phyloP scores from a whole-genome alignment of 2,888 invertebrate genomes.

The Orchesella flavescens region DNA sequence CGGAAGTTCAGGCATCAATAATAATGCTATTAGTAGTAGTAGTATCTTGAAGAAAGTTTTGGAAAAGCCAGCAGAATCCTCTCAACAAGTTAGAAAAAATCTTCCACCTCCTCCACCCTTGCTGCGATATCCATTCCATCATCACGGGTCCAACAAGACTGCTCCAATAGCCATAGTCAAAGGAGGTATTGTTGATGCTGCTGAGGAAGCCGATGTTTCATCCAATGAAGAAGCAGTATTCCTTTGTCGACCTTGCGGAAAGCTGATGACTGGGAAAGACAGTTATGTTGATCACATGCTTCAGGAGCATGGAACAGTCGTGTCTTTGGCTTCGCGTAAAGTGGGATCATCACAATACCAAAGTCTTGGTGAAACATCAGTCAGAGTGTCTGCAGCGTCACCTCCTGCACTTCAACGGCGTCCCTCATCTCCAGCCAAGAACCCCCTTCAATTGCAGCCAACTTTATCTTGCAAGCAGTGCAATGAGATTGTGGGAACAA shows the following conservation, averaged over 20 bases:
- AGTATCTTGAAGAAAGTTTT: slow-evolving; percentile 55
- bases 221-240: slow-evolving; percentile 31
- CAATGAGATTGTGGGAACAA: slow-evolving; percentile 23
- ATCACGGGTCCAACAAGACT: too few relatives aligned
- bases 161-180: too few relatives aligned
- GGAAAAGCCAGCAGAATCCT: slow-evolving; percentile 13
- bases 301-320: slow-evolving; percentile 26
- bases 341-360: too few relatives aligned
- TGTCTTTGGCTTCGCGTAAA: slow-evolving; percentile 8
- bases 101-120: slow-evolving; percentile 60
- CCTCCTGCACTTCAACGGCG: slow-evolving; percentile 2
- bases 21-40: not conserved
- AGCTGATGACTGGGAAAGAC: slow-evolving; percentile 49
- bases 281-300: slow-evolving; percentile 59
- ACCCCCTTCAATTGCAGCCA: not conserved
- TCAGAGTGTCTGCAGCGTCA: not conserved
- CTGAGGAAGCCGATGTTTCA: too few relatives aligned
- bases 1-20: too few relatives aligned
- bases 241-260: slow-evolving; percentile 49
- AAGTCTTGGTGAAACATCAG: slow-evolving; percentile 16
- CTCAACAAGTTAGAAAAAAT: slow-evolving; percentile 30
- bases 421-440: not conserved
- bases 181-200: too few relatives aligned
- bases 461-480: slow-evolving; percentile 25
- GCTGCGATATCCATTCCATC: slow-evolving; percentile 25